A percentile compares a stretch with the other conserved stretches of the same genome.
Conservation (phyloP, 1,140 invertebrate species). For the Eriocheir sinensis region DNA sequence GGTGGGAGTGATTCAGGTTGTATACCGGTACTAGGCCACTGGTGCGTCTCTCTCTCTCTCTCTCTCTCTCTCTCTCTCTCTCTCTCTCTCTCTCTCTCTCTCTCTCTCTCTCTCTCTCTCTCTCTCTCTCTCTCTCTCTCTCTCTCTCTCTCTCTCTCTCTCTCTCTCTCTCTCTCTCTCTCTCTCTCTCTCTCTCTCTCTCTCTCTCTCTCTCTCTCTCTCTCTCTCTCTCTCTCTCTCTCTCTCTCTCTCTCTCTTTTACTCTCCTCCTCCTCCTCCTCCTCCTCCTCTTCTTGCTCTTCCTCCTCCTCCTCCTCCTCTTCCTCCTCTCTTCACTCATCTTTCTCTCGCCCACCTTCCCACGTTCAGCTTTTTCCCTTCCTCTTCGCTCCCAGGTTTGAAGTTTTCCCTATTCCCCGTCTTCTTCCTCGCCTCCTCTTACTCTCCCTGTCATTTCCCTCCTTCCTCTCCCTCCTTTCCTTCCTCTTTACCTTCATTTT, state of each 20-base stretch:
- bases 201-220: background rate
- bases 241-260: background rate
- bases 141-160: background rate
- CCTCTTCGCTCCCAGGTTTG: background rate
- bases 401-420: constrained; percentile 1
- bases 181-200: background rate
- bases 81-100: background rate
- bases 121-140: too few species aligned
- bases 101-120: constrained; percentile 5
- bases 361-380: background rate
- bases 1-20: background rate
- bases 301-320: background rate
- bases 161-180: background rate
- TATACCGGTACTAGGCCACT: background rate
- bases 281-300: background rate
- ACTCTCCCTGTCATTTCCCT: background rate
- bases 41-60: background rate
- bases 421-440: background rate
- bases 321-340: background rate
- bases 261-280: background rate
- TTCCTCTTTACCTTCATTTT: background rate
- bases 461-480: background rate
- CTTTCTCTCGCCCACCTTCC: background rate
- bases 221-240: background rate
- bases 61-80: constrained; percentile 5